phyloP scores from a whole-genome alignment of 2,888 invertebrate genomes.

The Thelaira solivaga region DNA sequence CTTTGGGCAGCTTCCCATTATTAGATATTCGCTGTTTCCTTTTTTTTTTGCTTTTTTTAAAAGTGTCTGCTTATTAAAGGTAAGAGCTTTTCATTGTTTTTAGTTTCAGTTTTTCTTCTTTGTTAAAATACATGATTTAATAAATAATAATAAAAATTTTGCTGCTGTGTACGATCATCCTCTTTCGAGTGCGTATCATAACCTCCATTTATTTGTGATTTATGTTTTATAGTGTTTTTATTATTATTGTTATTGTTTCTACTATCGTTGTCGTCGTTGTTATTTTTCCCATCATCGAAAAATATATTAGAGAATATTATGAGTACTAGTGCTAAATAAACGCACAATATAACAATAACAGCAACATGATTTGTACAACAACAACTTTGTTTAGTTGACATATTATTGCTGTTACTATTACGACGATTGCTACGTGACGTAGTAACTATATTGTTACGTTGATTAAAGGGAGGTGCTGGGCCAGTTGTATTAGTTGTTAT shows the following conservation, averaged over 20 bases:
- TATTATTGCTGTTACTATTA: conserved; percentile 30
- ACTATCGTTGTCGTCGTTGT: conserved; percentile 64
- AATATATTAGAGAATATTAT: conserved; percentile 72
- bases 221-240: conserved; percentile 57
- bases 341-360: conserved; percentile 73
- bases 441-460: conserved; percentile 4
- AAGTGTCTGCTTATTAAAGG: too few relatives aligned
- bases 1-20: too few relatives aligned
- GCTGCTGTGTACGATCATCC: conserved; percentile 70
- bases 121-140: conserved; percentile 71
- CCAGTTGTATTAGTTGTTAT: conserved; percentile 13
- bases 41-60: too few relatives aligned
- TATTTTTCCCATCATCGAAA: conserved; percentile 69
- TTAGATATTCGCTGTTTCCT: too few relatives aligned
- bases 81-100: too few relatives aligned
- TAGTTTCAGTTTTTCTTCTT: neutral
- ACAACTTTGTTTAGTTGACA: conserved; percentile 67
- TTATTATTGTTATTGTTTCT: conserved; percentile 51
- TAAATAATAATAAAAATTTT: conserved; percentile 73
- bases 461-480: conserved; percentile 22
- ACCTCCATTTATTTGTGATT: conserved; percentile 64
- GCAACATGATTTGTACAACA: conserved; percentile 74
- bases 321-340: conserved; percentile 72
- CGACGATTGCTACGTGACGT: conserved; percentile 23
- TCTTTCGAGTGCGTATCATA: conserved; percentile 61